These are phyloP conservation scores for Diadromus collaris DNA, from an alignment of 2,888 invertebrate species.

Conservation along the genomic window DNA sequence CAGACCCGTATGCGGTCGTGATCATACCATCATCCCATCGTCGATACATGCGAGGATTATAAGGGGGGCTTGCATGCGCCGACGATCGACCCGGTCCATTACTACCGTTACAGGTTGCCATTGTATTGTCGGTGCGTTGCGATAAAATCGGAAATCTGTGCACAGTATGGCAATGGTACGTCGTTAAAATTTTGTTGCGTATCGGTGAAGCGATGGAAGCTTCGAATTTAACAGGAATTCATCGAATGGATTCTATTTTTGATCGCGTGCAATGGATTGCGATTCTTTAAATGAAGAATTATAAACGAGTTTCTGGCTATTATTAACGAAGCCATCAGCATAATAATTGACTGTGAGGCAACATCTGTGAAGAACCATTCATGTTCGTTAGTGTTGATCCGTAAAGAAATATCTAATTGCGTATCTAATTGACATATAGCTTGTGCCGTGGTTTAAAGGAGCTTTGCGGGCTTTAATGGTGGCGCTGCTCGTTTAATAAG, in stretches of 20 bases:
- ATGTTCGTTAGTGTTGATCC: not conserved
- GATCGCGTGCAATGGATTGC: no score
- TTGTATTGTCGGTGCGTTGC: not conserved
- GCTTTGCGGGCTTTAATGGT: conserved; percentile 1
- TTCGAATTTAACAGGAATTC: not conserved
- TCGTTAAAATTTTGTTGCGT: not conserved
- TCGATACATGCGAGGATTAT: not conserved
- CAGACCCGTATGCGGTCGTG: conserved; percentile 2
- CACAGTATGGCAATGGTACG: not conserved
- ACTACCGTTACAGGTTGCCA: not conserved
- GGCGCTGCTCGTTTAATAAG: conserved; percentile 18
- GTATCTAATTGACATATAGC: not conserved
- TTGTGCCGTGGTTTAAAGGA: conserved; percentile 11
- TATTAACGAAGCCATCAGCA: no score
- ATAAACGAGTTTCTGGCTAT: no score
- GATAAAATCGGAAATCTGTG: not conserved
- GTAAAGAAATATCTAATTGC: not conserved
- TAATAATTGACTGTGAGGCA: no score
- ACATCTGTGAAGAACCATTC: not conserved
- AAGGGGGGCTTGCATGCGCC: not conserved
- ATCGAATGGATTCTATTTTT: not conserved
- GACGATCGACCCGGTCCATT: not conserved
- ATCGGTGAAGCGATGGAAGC: not conserved
- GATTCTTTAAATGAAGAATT: no score
- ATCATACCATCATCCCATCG: not conserved